Percentiles rank a stretch among this genome's conserved stretches.
phyloP scores from a whole-genome alignment of 2,113 vertebrate genomes.

The Lichenostomus cassidix region DNA sequence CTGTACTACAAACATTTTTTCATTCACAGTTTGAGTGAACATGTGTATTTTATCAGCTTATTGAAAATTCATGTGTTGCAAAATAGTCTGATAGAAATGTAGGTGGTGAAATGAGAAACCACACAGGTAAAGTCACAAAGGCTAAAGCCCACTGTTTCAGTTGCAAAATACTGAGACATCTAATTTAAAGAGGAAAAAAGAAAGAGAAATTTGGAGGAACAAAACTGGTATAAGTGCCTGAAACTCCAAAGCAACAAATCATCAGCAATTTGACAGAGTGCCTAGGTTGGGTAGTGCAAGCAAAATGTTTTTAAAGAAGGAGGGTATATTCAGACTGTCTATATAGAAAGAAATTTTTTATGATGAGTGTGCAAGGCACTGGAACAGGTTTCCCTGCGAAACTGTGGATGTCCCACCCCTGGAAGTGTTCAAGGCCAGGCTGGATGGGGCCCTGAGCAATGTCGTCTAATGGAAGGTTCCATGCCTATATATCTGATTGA shows the following conservation, averaged over 20 bases:
- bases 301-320: background rate
- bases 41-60: background rate
- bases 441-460: background rate
- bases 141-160: background rate
- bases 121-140: background rate
- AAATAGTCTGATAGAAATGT: background rate
- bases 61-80: background rate
- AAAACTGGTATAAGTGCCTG: background rate
- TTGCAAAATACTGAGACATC: background rate
- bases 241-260: background rate
- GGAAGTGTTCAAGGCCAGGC: background rate
- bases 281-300: background rate
- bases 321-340: background rate
- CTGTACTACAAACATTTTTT: background rate
- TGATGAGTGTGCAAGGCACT: background rate
- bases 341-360: background rate
- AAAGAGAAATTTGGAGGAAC: background rate
- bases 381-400: background rate
- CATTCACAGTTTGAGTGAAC: background rate
- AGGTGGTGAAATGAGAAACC: background rate
- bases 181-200: background rate
- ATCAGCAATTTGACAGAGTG: background rate
- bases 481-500: background rate
- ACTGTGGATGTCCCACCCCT: background rate
- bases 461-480: background rate